Evolutionary conservation across 2,113 vertebrate genomes (phyloP), one percentile per base, ranked within the genome.

Genomic region (Orthonyx spaldingii): DNA sequence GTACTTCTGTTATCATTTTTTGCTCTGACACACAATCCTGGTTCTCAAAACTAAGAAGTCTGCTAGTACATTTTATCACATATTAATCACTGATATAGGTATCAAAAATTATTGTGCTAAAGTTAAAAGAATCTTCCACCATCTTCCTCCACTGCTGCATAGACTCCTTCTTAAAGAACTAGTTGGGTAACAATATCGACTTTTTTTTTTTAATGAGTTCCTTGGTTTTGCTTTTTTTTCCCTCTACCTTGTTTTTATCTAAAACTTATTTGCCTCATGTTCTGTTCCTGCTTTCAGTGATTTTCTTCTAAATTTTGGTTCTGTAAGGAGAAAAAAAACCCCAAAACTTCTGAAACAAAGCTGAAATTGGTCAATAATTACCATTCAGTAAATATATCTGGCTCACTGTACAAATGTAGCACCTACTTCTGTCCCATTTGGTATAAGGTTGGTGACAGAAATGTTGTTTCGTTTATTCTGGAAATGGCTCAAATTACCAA

Each of bases 331-430:
- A 55, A 59, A 46, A 50, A 52, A 50, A 35, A 3, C 0, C 7
- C 23, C 49, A 56, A 47, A 46, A 16, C 27, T 83, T 71, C 20
- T 63, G 70, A 87, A 75, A 46, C 17, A 64, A 42, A 82, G 50
- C 33, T 68, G 3, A 71, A 63, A 80, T 32, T n/a, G 7, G 28
- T 65, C 1, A 0, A 16, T 7, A 55, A 17, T 24, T 28, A 8
- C 23, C 47, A 52, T 44, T 35, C 15, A 42, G 52, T 27, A 89
- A 81, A 47, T 41, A 33, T 1, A 4, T 13, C 21, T 47, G 30
- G 19, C 7, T 69, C 17, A 13, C 13, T 64, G 32, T 14, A 33
- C 13, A 55, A 28, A 66, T 19, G 7, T 9, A 53, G 68, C 4
- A 6, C 28, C 55, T 74, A 49, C 23, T 39, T 19, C 26, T 10